Evolutionary conservation across 2,113 vertebrate genomes (phyloP).

Genomic region (Sylvia atricapilla): DNA sequence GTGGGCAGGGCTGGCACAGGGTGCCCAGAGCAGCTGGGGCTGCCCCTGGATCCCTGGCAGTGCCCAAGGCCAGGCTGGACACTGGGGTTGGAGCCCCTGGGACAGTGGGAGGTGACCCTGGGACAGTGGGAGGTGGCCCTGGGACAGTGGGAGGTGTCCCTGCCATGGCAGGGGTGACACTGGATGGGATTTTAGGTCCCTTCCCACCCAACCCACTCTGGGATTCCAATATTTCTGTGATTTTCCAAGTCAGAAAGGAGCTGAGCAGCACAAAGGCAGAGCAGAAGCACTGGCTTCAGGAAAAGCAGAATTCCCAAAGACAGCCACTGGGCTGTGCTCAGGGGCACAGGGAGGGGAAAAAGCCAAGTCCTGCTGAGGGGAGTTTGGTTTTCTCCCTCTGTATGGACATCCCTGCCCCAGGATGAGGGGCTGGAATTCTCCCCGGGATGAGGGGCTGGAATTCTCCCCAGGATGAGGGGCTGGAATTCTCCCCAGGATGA

Average conservation of each 20-base stretch:
- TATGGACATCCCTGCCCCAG: fast-evolving
- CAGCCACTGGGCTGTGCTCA: fast-evolving
- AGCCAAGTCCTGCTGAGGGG: background rate
- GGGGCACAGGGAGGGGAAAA: background rate
- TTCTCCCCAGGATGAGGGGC: background rate
- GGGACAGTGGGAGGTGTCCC: background rate
- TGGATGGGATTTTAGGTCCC: too few relatives aligned
- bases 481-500: background rate
- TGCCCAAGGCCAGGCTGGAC: too few relatives aligned
- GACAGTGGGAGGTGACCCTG: background rate
- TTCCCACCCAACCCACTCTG: background rate
- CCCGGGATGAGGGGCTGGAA: too few relatives aligned
- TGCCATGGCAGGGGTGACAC: background rate
- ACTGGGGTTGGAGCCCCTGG: too few relatives aligned
- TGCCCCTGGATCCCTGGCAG: too few relatives aligned
- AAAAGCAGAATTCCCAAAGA: background rate
- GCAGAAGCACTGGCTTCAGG: background rate
- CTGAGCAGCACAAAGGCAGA: background rate
- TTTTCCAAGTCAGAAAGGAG: background rate
- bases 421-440: too few relatives aligned
- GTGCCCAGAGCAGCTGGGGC: too few relatives aligned
- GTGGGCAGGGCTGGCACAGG: too few relatives aligned
- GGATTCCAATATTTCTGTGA: background rate
- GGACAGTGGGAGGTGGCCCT: background rate
- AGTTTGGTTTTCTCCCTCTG: fast-evolving